Evolutionary conservation across 2,888 invertebrate species (phyloP).

Genomic region (Ametastegia equiseti): DNA sequence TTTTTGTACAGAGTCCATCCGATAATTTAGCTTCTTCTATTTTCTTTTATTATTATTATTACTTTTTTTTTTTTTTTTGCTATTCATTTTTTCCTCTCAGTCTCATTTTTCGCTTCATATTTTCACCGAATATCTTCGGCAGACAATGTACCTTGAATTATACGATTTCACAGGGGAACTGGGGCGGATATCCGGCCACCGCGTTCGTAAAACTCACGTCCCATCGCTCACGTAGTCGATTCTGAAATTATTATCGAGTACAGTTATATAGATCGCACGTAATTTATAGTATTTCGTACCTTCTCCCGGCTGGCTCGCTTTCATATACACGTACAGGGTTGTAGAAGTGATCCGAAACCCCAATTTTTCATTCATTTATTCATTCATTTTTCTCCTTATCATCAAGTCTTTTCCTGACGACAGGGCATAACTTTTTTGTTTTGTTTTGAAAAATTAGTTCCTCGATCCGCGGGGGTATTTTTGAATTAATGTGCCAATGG

Average conservation of each 20-base stretch:
- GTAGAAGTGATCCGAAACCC: background rate
- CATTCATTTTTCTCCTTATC: too few species aligned
- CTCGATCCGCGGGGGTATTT: too few species aligned
- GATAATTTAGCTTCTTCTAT: background rate
- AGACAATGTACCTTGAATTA: conserved; percentile 36
- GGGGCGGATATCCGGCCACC: conserved; percentile 21
- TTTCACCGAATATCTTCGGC: background rate
- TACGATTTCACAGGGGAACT: background rate
- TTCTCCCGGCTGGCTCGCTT: background rate
- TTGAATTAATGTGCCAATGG: too few species aligned
- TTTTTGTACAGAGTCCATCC: too few species aligned
- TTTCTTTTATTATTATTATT: background rate
- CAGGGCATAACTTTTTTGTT: too few species aligned
- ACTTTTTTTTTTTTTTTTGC: background rate
- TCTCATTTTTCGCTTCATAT: background rate
- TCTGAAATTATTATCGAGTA: conserved; percentile 34
- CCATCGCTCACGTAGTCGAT: conserved; percentile 36
- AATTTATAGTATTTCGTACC: conserved; percentile 3
- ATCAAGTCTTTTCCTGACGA: too few species aligned
- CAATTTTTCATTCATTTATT: too few species aligned
- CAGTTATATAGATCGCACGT: conserved; percentile 23
- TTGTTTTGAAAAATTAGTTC: too few species aligned
- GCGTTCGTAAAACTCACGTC: conserved; percentile 28
- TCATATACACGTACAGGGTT: background rate
- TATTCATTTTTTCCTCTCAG: background rate